These are phyloP conservation scores for Poecile montanus DNA, from an alignment of 2,797 vertebrate species.

Conservation along the genomic window DNA sequence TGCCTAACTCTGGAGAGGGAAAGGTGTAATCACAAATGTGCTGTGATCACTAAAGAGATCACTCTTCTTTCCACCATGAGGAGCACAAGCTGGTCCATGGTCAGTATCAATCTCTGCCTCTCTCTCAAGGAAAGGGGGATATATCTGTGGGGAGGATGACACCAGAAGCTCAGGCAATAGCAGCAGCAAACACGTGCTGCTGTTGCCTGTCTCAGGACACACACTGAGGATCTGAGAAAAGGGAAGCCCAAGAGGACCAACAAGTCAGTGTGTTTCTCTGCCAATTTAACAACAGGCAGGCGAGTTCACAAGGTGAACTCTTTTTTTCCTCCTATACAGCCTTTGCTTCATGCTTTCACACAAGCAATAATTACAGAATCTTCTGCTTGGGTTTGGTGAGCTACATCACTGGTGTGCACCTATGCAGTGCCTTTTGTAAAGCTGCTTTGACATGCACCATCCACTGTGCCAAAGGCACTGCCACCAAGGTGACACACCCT, in stretches of 20 bases:
- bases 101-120: neutral
- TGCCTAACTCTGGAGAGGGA: neutral
- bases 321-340: neutral
- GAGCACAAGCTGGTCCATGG: neutral
- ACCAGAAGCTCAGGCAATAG: neutral
- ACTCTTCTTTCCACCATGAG: neutral
- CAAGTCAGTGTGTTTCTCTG: neutral
- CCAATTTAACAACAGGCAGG: neutral
- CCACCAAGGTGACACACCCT: neutral
- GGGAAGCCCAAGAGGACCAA: neutral
- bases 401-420: rapidly evolving
- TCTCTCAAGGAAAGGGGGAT: neutral
- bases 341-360: neutral
- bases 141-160: neutral
- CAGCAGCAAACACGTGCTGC: neutral
- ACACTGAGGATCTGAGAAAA: neutral
- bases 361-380: neutral
- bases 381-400: neutral
- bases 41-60: neutral
- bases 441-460: neutral
- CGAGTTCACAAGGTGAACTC: neutral
- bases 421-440: neutral
- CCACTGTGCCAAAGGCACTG: neutral
- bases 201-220: neutral
- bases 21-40: neutral